Percentiles rank a stretch among this genome's conserved stretches.
These are phyloP conservation scores for Lampris megalopsis DNA, from an alignment of 2,113 vertebrate genomes.

Conservation along the genomic window DNA sequence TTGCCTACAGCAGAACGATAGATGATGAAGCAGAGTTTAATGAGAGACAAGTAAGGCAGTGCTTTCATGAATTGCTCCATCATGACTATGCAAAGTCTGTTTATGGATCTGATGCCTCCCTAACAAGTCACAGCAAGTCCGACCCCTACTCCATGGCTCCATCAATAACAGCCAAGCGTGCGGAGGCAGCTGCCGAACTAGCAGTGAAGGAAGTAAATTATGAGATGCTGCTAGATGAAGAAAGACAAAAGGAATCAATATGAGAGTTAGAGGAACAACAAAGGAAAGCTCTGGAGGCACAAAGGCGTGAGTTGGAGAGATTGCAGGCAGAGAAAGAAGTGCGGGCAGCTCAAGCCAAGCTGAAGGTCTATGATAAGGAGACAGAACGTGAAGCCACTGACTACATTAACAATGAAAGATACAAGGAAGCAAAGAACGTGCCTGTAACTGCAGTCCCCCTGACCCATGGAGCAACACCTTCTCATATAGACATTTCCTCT, in stretches of 20 bases:
- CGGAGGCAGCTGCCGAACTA: not conserved
- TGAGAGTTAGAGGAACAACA: conserved; percentile 8
- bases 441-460: not conserved
- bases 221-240: conserved; percentile 12
- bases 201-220: conserved; percentile 19
- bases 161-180: no score
- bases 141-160: no score
- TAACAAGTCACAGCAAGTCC: not conserved
- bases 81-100: not conserved
- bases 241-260: not conserved
- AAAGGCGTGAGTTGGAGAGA: conserved; percentile 14
- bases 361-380: conserved; percentile 1
- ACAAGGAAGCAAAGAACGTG: not conserved
- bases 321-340: not conserved
- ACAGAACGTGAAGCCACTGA: not conserved
- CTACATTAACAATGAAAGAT: not conserved
- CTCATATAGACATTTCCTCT: not conserved
- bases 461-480: not conserved
- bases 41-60: not conserved
- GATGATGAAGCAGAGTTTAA: not conserved
- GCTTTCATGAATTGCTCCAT: not conserved
- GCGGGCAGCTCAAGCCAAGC: conserved; percentile 1
- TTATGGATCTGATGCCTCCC: not conserved
- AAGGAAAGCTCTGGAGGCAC: conserved; percentile 14
- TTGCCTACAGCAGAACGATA: not conserved